These are phyloP conservation scores for Myathropa florea DNA, from an alignment of 2,888 invertebrate species.

Conservation along the genomic window DNA sequence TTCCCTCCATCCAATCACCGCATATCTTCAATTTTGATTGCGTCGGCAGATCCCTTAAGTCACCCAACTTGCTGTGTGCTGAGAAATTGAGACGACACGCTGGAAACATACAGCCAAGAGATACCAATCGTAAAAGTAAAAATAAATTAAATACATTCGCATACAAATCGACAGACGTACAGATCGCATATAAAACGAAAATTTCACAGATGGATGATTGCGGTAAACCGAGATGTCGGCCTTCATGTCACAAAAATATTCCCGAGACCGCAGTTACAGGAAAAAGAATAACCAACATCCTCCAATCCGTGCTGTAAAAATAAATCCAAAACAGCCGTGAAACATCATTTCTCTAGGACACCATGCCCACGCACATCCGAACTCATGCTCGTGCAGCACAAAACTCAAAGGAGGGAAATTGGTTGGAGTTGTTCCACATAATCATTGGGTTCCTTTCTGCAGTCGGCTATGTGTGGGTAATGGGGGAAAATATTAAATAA, in stretches of 20 bases:
- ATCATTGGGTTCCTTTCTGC: background rate
- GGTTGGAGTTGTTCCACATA: slow-evolving; percentile 2
- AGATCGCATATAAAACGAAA: slow-evolving; percentile 65
- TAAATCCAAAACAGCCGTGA: slow-evolving; percentile 3
- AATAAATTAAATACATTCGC: slow-evolving; percentile 38
- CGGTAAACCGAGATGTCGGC: slow-evolving; percentile 45
- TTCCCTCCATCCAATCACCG: slow-evolving; percentile 36
- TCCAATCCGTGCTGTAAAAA: slow-evolving; percentile 32
- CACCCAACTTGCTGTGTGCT: background rate
- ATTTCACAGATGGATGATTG: slow-evolving; percentile 53
- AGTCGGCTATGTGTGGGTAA: background rate
- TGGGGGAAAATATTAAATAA: slow-evolving; percentile 20
- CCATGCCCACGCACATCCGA: background rate
- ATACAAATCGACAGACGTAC: slow-evolving; percentile 7
- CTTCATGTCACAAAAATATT: slow-evolving; percentile 35
- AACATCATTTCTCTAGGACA: slow-evolving; percentile 5
- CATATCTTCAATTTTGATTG: slow-evolving; percentile 13
- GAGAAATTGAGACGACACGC: background rate
- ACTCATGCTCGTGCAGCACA: background rate
- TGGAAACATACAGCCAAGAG: background rate
- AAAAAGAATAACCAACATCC: background rate
- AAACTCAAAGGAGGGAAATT: background rate
- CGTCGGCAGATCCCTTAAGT: background rate
- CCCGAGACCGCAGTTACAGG: slow-evolving; percentile 1
- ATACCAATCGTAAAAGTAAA: slow-evolving; percentile 10